Percentiles rank a stretch among this genome's conserved stretches.
Conservation (phyloP, 2,888 invertebrate species). For the Ceriagrion tenellum region DNA sequence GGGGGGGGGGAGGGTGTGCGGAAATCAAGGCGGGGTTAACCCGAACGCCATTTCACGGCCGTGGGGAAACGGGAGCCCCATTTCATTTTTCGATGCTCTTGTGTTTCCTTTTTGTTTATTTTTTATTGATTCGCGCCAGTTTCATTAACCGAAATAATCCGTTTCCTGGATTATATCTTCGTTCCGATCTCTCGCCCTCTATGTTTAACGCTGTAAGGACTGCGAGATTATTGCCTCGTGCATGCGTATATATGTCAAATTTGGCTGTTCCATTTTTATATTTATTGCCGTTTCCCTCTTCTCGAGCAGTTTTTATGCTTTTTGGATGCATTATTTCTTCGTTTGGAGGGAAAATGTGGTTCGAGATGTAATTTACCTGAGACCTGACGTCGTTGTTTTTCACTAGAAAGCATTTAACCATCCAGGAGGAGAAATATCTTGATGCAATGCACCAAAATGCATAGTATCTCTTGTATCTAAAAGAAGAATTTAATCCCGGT, state of each 20-base stretch:
- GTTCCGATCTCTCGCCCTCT: not conserved
- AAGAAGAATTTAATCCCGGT: no score
- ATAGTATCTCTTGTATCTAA: no score
- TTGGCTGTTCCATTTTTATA: not conserved
- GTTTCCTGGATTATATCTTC: not conserved
- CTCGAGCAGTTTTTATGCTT: no score
- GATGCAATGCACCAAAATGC: no score
- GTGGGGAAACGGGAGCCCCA: not conserved
- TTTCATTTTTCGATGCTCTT: not conserved
- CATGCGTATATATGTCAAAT: not conserved
- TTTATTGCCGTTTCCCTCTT: no score
- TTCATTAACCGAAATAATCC: conserved; percentile 24
- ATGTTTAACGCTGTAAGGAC: not conserved
- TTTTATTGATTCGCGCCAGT: not conserved
- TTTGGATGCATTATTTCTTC: no score
- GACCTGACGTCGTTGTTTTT: no score
- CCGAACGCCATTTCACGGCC: not conserved
- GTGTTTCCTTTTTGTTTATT: not conserved
- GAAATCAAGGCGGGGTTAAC: not conserved
- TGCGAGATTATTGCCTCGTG: not conserved
- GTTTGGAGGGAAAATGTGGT: no score
- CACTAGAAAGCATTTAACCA: no score
- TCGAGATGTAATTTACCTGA: no score
- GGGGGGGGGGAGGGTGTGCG: not conserved
- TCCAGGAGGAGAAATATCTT: no score